Evolutionary conservation across 2,797 vertebrate genomes (phyloP), one percentile per base, ranked within the genome.

Genomic region (Holocentrus rufus): DNA sequence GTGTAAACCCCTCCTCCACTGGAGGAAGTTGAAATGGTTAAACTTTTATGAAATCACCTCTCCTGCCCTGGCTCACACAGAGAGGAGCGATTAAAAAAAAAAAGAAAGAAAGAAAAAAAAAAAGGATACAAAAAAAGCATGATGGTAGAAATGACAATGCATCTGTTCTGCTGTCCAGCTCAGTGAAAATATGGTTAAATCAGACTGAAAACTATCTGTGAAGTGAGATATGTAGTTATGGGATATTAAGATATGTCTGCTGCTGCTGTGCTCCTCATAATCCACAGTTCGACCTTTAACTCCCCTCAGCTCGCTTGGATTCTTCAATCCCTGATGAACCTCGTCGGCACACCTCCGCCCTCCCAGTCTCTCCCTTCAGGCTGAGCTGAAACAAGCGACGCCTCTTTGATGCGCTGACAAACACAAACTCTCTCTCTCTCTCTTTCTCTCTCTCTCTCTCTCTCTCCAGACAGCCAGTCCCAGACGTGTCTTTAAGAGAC

Each of bases 1-100:
- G 82, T 86, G 88, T 90, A 90, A 92, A 92, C 85, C 71, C 81
- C 77, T 84, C 85, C 89, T 90, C 90, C 85, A 86, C 83, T 88
- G 88, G 89, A 91, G 91, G 86, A 90, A 82, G 88, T 61, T 50
- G 56, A 87, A 87, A 91, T 87, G 77, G 86, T 81, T 72, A 39
- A 87, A 83, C 22, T 61, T 67, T 69, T 59, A 69, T 77, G 84
- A 82, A 63, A 64, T 68, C 71, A 65, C 30, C 57, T 78, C 71
- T 80, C 69, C 68, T 71, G 79, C 74, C 56, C 74, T 59, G 84
- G 76, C 76, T 84, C 18, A 53, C 81, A 79, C 81, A 39, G 3
- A 72, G 80, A 83, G 70, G 74, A 83, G 61, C 30, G 82, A 82
- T 75, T 27, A 46, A 25, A 39, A 55, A 17, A 58, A 57, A 11